phyloP scores from a whole-genome alignment of 2,797 vertebrate species.

The Erethizon dorsatum region DNA sequence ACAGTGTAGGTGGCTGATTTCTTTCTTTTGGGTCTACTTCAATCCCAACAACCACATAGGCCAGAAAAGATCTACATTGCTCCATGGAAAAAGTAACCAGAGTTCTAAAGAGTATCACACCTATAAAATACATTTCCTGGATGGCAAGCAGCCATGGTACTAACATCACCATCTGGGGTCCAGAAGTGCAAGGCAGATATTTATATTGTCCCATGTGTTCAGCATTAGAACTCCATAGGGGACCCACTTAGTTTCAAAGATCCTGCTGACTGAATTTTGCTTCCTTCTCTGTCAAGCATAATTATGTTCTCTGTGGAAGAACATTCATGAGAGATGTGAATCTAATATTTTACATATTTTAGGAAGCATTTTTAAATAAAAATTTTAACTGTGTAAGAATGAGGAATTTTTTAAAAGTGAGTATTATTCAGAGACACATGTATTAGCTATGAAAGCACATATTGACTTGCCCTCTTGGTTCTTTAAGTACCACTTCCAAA shows the following conservation, averaged over 20 bases:
- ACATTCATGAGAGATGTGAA: not conserved
- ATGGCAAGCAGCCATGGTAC: not conserved
- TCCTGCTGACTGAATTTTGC: not conserved
- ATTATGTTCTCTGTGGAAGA: not conserved
- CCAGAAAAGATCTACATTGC: not conserved
- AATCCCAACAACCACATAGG: not conserved
- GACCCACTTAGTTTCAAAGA: not conserved
- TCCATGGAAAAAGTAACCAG: not conserved
- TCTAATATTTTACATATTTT: not conserved
- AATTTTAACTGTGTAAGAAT: not conserved
- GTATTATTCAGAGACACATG: not conserved
- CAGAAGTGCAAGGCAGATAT: not conserved
- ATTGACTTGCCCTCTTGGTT: not conserved
- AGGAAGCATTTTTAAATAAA: not conserved
- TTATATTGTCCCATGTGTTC: not conserved
- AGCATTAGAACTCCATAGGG: not conserved
- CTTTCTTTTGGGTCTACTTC: not conserved
- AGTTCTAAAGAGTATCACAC: not conserved
- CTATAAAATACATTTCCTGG: not conserved
- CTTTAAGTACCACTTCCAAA: constrained; percentile 14
- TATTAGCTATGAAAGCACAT: not conserved
- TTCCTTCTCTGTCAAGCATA: not conserved
- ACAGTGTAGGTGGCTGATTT: not conserved
- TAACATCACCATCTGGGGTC: not conserved
- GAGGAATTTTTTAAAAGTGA: not conserved